Conservation (phyloP, 2,888 invertebrate genomes). For the Micoletzkya japonica region DNA sequence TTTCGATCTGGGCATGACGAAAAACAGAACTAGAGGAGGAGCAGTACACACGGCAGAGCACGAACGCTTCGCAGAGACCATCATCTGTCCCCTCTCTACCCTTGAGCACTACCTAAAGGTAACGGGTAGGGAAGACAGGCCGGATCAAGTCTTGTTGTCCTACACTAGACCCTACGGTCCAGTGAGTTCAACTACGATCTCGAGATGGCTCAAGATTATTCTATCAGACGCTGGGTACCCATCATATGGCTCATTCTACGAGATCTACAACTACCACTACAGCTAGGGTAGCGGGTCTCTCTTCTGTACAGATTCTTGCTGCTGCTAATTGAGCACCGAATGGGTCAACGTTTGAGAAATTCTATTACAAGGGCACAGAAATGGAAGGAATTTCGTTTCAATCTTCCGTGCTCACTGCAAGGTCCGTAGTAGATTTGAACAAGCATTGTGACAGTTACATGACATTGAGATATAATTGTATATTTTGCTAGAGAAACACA, state of each 20-base stretch:
- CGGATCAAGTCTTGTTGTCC: neutral
- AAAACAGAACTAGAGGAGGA: conserved; percentile 4
- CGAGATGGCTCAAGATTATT: conserved; percentile 10
- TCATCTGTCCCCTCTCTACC: conserved; percentile 6
- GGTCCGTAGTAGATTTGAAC: no score
- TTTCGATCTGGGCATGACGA: conserved; percentile 20
- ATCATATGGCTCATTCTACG: conserved; percentile 14
- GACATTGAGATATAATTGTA: no score
- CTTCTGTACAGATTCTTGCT: neutral
- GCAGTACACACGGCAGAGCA: conserved; percentile 7
- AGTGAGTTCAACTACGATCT: neutral
- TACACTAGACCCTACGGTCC: neutral
- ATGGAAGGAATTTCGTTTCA: no score
- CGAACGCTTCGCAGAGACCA: neutral
- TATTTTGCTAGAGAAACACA: no score
- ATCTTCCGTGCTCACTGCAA: no score
- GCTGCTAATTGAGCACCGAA: conserved; percentile 2
- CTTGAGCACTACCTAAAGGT: neutral
- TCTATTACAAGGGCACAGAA: conserved; percentile 16
- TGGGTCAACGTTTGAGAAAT: conserved; percentile 3
- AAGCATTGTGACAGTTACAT: no score
- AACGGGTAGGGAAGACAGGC: neutral
- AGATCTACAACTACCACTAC: neutral
- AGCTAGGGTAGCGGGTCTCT: neutral
- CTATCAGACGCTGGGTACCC: conserved; percentile 1